These are phyloP conservation scores for Hypocryptadius cinnamomeus DNA, from an alignment of 2,113 vertebrate species.

Conservation along the genomic window DNA sequence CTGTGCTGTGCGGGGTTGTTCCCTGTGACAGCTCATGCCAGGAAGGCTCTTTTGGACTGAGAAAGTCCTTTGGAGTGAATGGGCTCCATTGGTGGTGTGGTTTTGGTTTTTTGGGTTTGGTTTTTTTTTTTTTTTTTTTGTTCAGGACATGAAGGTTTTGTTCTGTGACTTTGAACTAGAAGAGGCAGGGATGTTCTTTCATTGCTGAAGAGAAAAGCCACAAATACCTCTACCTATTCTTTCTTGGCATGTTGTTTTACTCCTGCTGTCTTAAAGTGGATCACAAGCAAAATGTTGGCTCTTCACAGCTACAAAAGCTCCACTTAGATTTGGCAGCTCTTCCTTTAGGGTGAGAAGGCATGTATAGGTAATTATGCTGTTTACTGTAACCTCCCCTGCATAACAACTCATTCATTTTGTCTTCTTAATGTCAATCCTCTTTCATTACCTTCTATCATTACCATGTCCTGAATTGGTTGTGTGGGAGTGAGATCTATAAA, in stretches of 20 bases:
- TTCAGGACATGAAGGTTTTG: neutral
- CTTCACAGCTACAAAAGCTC: neutral
- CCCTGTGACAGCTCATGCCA: rapidly evolving
- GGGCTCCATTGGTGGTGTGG: neutral
- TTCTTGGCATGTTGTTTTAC: neutral
- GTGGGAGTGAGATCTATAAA: neutral
- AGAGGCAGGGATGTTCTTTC: neutral
- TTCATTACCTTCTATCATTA: neutral
- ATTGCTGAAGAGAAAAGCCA: neutral
- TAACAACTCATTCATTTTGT: neutral
- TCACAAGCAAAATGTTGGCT: neutral
- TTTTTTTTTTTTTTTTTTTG: neutral
- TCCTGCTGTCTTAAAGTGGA: neutral
- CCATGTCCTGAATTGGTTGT: neutral
- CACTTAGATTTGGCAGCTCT: neutral
- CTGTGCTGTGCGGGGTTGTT: neutral
- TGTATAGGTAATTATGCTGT: neutral
- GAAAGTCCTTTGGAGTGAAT: neutral
- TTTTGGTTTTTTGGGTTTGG: neutral
- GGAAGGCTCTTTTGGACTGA: neutral
- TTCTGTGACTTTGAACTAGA: neutral
- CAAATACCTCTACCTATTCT: neutral
- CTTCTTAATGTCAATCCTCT: neutral
- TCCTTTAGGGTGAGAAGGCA: neutral
- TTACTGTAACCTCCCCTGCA: neutral